These are phyloP conservation scores for Notolabrus celidotus DNA, from an alignment of 2,797 vertebrate genomes.

Conservation along the genomic window DNA sequence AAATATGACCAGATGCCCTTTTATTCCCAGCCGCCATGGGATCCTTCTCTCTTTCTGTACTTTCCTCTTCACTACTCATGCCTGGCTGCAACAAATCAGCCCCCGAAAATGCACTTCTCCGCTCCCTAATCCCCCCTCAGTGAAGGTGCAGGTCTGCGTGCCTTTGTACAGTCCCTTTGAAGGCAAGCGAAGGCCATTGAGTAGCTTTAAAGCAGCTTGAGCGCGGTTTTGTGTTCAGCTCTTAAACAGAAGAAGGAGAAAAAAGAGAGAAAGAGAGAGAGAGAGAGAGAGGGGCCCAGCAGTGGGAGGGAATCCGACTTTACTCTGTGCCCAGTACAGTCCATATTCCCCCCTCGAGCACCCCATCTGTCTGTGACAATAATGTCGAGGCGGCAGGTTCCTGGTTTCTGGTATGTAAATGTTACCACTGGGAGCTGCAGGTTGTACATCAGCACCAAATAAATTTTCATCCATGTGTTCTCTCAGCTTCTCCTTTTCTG, in stretches of 20 bases:
- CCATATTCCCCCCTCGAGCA: conserved; percentile 52
- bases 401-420: conserved; percentile 71
- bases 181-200: conserved; percentile 67
- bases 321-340: conserved; percentile 55
- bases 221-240: conserved; percentile 76
- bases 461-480: conserved; percentile 11
- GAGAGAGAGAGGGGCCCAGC: conserved; percentile 66
- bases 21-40: conserved; percentile 57
- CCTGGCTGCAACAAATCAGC: conserved; percentile 37
- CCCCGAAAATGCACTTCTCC: conserved; percentile 48
- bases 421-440: conserved; percentile 54
- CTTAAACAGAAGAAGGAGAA: conserved; percentile 66
- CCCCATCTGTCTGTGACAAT: conserved; percentile 77
- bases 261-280: conserved; percentile 32
- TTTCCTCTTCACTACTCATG: conserved; percentile 66
- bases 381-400: conserved; percentile 69
- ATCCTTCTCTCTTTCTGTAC: conserved; percentile 47
- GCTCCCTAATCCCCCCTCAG: conserved; percentile 64
- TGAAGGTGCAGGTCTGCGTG: conserved; percentile 58
- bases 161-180: conserved; percentile 76
- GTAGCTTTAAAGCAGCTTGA: conserved; percentile 70
- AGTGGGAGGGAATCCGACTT: conserved; percentile 62
- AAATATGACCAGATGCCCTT: conserved; percentile 64
- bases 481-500: conserved; percentile 7
- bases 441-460: conserved; percentile 23